Percentiles rank a stretch among this genome's conserved stretches.
Conservation (phyloP, 2,888 invertebrate genomes). For the Heliconius ethilla region DNA sequence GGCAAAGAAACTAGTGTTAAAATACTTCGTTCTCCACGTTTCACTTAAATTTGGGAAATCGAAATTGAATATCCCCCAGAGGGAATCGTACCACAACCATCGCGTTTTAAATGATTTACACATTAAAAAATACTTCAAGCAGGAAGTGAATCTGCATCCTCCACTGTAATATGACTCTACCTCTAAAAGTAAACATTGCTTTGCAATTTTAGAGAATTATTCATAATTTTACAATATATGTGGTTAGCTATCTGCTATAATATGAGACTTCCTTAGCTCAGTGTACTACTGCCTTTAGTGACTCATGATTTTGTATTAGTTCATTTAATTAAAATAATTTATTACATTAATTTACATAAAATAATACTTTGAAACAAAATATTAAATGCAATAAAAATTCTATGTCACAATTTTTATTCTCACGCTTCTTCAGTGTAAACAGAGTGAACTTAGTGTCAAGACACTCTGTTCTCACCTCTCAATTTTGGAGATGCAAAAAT, state of each 20-base stretch:
- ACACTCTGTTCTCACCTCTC: background rate
- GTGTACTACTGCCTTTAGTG: conserved; percentile 7
- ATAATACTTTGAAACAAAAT: too few relatives aligned
- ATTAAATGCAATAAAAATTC: too few relatives aligned
- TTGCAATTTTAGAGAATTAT: background rate
- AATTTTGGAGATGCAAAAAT: background rate
- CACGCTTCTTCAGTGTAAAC: background rate
- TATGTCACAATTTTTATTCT: too few relatives aligned
- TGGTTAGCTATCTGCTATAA: background rate
- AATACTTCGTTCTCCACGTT: too few relatives aligned
- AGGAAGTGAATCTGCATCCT: background rate
- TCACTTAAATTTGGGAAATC: too few relatives aligned
- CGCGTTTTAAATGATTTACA: too few relatives aligned
- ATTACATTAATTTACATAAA: background rate
- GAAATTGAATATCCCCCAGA: too few relatives aligned
- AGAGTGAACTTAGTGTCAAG: background rate
- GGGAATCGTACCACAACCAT: too few relatives aligned
- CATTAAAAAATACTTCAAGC: too few relatives aligned
- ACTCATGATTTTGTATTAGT: background rate
- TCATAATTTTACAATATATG: conserved; percentile 7
- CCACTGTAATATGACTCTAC: background rate
- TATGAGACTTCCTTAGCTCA: background rate
- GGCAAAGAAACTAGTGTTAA: too few relatives aligned
- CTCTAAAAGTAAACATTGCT: background rate
- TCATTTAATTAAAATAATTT: conserved; percentile 10